Conservation (phyloP, 2,113 vertebrate genomes). For the Bostrychus sinensis region DNA sequence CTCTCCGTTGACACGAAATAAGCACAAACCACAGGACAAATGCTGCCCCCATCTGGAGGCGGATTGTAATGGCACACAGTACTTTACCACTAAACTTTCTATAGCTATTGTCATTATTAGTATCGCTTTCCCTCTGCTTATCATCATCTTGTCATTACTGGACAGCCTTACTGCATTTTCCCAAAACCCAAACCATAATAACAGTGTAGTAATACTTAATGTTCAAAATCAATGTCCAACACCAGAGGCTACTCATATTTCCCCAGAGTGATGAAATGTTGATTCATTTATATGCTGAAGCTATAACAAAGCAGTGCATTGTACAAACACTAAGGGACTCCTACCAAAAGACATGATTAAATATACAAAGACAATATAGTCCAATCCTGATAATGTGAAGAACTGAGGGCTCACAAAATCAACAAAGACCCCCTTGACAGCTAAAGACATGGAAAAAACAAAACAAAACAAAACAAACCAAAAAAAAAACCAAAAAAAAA, state of each 20-base stretch:
- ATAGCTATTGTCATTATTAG: neutral
- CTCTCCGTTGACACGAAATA: neutral
- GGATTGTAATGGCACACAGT: neutral
- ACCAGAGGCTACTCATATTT: constrained; percentile 50
- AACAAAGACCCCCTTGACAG: constrained; percentile 37
- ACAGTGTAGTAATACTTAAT: constrained; percentile 22
- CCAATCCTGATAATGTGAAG: constrained; percentile 3
- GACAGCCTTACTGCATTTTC: constrained; percentile 26
- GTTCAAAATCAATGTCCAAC: constrained; percentile 22
- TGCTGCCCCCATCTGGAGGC: constrained; percentile 49
- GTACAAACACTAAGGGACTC: constrained; percentile 16
- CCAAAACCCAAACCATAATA: constrained; percentile 55
- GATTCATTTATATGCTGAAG: constrained; percentile 46
- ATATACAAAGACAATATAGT: constrained; percentile 14
- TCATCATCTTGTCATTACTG: constrained; percentile 8
- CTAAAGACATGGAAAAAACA: too few species aligned
- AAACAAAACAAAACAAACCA: too few species aligned
- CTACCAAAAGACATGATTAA: constrained; percentile 14
- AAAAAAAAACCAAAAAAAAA: too few species aligned
- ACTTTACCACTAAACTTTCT: too few species aligned
- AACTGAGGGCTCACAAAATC: constrained; percentile 30
- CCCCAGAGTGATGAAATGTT: constrained; percentile 45
- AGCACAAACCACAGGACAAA: too few species aligned
- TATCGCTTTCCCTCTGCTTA: constrained; percentile 2
- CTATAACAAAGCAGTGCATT: constrained; percentile 46